Evolutionary conservation across 2,797 vertebrate species (phyloP).

Genomic region (Erpetoichthys calabaricus): DNA sequence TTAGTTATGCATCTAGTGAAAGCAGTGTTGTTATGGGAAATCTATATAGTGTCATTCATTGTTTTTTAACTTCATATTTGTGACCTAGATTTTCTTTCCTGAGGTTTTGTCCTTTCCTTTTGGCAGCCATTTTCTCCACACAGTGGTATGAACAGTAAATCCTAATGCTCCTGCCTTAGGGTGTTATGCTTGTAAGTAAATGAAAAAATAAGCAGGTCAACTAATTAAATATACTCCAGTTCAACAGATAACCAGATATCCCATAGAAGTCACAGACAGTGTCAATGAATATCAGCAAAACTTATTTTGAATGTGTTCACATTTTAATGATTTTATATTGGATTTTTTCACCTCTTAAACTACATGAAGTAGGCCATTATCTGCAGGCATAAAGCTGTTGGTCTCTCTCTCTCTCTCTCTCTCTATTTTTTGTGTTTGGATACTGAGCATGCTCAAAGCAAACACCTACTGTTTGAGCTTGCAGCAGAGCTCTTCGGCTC

Average conservation of each 20-base stretch:
- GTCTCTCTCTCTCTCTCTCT: no score
- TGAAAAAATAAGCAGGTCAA: slow-evolving; percentile 11
- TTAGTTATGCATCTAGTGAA: no score
- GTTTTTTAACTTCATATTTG: no score
- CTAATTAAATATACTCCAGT: slow-evolving; percentile 19
- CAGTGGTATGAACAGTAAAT: no score
- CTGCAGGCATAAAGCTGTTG: slow-evolving; percentile 36
- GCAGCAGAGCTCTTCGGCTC: slow-evolving; percentile 18
- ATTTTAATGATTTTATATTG: slow-evolving; percentile 31
- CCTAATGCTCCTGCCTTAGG: no score
- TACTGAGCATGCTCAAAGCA: slow-evolving; percentile 57
- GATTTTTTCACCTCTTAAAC: slow-evolving; percentile 39
- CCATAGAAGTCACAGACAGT: slow-evolving; percentile 14
- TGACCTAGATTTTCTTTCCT: no score
- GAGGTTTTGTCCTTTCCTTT: no score
- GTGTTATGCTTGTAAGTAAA: no score
- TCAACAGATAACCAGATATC: slow-evolving; percentile 11
- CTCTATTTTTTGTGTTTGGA: slow-evolving; percentile 37
- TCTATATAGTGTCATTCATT: no score
- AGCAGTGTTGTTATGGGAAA: no score
- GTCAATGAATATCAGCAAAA: slow-evolving; percentile 24
- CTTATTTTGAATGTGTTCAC: slow-evolving; percentile 25
- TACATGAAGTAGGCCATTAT: slow-evolving; percentile 61
- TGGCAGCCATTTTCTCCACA: no score
- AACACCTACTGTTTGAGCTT: slow-evolving; percentile 29